Evolutionary conservation across 2,888 invertebrate genomes (phyloP).

Genomic region (Sacculina carcini): DNA sequence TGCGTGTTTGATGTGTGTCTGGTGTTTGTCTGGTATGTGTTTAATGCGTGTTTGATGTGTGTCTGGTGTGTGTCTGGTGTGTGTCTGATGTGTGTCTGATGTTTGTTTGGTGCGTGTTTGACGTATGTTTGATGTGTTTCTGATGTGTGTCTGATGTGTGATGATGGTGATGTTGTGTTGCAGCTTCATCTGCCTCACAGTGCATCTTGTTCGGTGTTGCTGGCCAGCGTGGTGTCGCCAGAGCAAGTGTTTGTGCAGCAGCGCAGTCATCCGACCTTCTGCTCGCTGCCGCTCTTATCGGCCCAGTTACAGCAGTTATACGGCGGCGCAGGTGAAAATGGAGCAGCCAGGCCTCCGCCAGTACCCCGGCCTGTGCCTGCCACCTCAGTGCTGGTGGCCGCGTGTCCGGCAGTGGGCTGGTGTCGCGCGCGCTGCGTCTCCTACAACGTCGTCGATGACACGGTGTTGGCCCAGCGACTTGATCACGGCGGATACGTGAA

Average conservation of each 20-base stretch:
- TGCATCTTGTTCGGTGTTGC: constrained; percentile 70
- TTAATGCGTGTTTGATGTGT: background rate
- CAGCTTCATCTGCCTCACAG: constrained; percentile 67
- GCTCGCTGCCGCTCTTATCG: constrained; percentile 50
- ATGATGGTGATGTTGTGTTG: constrained; percentile 16
- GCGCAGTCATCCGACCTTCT: constrained; percentile 78
- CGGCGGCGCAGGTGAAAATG: constrained; percentile 57
- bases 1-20: no score
- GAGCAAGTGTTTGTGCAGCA: constrained; percentile 83
- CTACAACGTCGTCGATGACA: constrained; percentile 36
- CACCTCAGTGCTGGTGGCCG: constrained; percentile 54
- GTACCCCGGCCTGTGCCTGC: constrained; percentile 52
- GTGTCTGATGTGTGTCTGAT: background rate
- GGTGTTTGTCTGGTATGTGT: no score
- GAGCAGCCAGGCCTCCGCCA: constrained; percentile 41
- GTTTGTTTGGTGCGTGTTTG: background rate
- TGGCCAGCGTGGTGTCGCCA: constrained; percentile 60
- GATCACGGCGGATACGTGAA: constrained; percentile 84
- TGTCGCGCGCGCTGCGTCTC: constrained; percentile 47
- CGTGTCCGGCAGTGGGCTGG: constrained; percentile 61
- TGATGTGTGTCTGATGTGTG: constrained; percentile 5
- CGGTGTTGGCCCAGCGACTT: constrained; percentile 58
- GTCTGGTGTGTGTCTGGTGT: background rate
- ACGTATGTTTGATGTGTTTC: background rate
- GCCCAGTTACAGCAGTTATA: constrained; percentile 25